Percentiles rank a stretch among this genome's conserved stretches.
Conservation (phyloP, 2,113 vertebrate genomes). For the Larimichthys crocea region DNA sequence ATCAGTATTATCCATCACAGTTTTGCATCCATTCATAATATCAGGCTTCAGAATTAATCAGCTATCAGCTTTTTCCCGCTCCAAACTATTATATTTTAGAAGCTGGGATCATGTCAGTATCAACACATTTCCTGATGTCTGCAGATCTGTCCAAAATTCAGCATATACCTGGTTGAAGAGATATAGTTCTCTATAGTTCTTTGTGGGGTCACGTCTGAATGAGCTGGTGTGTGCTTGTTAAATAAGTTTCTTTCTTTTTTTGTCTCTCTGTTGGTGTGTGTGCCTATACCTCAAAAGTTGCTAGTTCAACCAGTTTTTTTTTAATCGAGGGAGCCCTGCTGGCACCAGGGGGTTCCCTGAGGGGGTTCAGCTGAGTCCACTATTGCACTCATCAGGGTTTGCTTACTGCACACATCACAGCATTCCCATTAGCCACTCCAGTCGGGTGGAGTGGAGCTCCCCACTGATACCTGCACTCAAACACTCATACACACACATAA, state of each 20-base stretch:
- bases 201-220: not conserved
- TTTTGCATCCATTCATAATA: too few relatives aligned
- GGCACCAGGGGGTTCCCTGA: constrained; percentile 9
- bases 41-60: too few relatives aligned
- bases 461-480: constrained; percentile 44
- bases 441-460: constrained; percentile 10
- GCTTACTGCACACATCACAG: constrained; percentile 41
- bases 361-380: constrained; percentile 37
- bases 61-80: too few relatives aligned
- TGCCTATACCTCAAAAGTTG: not conserved
- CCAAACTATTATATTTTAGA: too few relatives aligned
- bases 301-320: constrained; percentile 14
- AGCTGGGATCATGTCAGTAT: not conserved
- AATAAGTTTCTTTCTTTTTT: too few relatives aligned
- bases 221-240: not conserved
- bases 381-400: constrained; percentile 26
- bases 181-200: too few relatives aligned
- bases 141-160: not conserved
- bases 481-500: not conserved
- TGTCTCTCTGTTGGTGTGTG: not conserved
- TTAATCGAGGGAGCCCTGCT: constrained; percentile 21
- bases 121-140: not conserved
- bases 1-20: too few relatives aligned
- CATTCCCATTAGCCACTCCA: constrained; percentile 32
- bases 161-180: not conserved